These are phyloP conservation scores for Peribatodes rhomboidaria DNA, from an alignment of 2,888 invertebrate genomes.

Conservation along the genomic window DNA sequence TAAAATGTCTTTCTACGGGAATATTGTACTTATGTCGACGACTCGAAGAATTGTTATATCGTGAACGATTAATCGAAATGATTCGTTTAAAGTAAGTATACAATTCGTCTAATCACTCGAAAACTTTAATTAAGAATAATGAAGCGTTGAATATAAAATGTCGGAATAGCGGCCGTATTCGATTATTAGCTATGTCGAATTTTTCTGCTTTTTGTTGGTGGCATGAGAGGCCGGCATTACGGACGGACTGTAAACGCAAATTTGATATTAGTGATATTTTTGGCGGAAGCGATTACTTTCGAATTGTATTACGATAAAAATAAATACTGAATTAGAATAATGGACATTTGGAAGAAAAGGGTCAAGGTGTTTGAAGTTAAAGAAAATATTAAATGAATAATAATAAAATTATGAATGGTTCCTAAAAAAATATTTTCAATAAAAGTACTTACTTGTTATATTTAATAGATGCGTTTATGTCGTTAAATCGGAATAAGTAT, in stretches of 20 bases:
- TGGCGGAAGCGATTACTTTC: constrained; percentile 62
- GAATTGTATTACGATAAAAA: constrained; percentile 50
- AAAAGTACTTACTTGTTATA: too few relatives aligned
- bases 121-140: constrained; percentile 76
- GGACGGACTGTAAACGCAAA: constrained; percentile 68
- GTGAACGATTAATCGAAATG: constrained; percentile 46
- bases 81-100: constrained; percentile 52
- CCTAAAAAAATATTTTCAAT: too few relatives aligned
- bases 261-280: constrained; percentile 74
- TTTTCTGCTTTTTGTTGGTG: constrained; percentile 50
- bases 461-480: too few relatives aligned
- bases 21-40: constrained; percentile 60
- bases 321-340: constrained; percentile 46
- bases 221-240: constrained; percentile 71
- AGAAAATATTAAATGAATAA: too few relatives aligned
- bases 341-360: neutral
- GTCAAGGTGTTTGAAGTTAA: too few relatives aligned
- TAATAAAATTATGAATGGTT: too few relatives aligned
- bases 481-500: too few relatives aligned
- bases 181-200: constrained; percentile 63
- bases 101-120: constrained; percentile 71
- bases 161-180: constrained; percentile 61
- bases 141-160: constrained; percentile 70
- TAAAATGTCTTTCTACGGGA: constrained; percentile 55
- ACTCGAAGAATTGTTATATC: constrained; percentile 52